phyloP scores from a whole-genome alignment of 2,888 invertebrate species.

The Minunthozetes semirufus region DNA sequence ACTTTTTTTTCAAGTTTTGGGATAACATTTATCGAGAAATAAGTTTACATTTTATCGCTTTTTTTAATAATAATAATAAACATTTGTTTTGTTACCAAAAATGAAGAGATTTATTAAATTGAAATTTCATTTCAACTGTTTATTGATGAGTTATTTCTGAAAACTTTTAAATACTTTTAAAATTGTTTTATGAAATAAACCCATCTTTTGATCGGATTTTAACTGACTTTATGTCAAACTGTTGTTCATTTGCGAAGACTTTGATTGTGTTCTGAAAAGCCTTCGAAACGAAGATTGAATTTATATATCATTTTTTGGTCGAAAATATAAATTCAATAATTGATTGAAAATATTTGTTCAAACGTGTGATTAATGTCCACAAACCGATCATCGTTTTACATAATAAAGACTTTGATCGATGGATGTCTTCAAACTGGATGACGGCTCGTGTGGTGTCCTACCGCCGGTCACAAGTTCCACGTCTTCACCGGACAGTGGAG shows the following conservation, averaged over 20 bases:
- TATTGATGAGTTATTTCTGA: background rate
- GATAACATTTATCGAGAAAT: background rate
- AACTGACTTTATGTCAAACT: too few species aligned
- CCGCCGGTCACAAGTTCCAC: background rate
- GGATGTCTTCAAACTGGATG: conserved; percentile 29
- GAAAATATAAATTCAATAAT: background rate
- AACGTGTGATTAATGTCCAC: conserved; percentile 6
- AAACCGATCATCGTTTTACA: background rate
- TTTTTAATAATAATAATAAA: background rate
- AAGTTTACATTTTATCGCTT: background rate
- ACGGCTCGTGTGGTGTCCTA: conserved; percentile 11
- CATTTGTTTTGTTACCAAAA: background rate
- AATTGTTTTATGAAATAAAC: background rate
- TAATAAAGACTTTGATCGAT: conserved; percentile 8
- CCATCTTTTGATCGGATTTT: too few species aligned
- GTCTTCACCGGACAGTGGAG: conserved; percentile 6
- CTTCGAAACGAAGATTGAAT: background rate
- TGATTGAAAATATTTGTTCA: background rate
- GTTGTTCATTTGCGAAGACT: background rate
- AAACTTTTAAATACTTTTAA: background rate
- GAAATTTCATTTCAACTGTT: background rate
- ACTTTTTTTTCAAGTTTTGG: background rate
- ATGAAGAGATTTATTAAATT: background rate
- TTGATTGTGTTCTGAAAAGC: background rate
- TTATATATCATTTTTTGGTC: background rate